These are phyloP conservation scores for Pollenia angustigena DNA, from an alignment of 2,888 invertebrate genomes.

Conservation along the genomic window DNA sequence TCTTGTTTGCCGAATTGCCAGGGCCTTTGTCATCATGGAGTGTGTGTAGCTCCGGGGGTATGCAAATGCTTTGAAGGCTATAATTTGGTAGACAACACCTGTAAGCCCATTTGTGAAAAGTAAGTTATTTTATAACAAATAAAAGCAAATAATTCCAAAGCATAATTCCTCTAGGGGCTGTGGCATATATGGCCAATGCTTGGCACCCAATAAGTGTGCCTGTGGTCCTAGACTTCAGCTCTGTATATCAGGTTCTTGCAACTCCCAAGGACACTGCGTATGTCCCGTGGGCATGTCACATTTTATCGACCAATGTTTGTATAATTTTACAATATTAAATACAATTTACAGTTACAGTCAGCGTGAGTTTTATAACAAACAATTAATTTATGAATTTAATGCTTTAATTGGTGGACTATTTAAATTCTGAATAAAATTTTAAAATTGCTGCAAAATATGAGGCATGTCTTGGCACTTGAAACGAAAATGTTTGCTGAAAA, in stretches of 20 bases:
- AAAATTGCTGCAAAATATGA: not conserved
- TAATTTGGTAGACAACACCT: conserved; percentile 79
- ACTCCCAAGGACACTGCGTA: conserved; percentile 77
- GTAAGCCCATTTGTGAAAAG: conserved; percentile 82
- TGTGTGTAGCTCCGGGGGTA: conserved; percentile 86
- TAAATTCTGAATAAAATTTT: conserved; percentile 63
- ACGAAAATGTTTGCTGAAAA: not conserved
- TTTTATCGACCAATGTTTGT: conserved; percentile 79
- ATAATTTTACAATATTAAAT: conserved; percentile 66
- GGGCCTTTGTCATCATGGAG: conserved; percentile 84
- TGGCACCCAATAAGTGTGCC: conserved; percentile 81
- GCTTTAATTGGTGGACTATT: conserved; percentile 79
- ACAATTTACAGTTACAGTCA: conserved; percentile 74
- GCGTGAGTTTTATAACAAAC: conserved; percentile 74
- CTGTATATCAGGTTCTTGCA: conserved; percentile 78
- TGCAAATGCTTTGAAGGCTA: conserved; percentile 87
- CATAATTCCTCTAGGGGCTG: conserved; percentile 77
- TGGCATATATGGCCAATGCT: conserved; percentile 80
- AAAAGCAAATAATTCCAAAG: not conserved
- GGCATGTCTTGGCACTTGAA: not conserved
- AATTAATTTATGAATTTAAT: conserved; percentile 79
- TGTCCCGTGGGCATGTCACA: conserved; percentile 77
- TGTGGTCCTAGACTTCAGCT: conserved; percentile 80
- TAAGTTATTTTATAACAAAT: conserved; percentile 70
- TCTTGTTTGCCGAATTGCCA: conserved; percentile 81